Conservation (phyloP, 2,113 vertebrate species). For the Catharus minimus region DNA sequence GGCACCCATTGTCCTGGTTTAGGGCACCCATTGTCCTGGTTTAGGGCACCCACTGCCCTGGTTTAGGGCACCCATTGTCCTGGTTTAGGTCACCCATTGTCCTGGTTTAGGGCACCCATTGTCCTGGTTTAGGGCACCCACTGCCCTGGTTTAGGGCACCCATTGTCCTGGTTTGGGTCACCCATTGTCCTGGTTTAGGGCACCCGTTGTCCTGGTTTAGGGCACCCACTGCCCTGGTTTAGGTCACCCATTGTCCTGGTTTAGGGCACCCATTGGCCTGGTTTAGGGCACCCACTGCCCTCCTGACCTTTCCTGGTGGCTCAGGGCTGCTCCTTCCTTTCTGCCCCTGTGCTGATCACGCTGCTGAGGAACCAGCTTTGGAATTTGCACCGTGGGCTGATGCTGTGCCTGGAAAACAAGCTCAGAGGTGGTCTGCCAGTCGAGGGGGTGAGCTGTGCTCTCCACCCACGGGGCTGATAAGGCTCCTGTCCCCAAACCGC, state of each 20-base stretch:
- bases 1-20: no score
- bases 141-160: neutral
- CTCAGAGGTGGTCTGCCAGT: neutral
- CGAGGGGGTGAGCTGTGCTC: neutral
- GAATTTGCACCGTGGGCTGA: neutral
- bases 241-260: neutral
- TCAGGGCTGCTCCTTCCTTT: neutral
- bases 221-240: neutral
- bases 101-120: neutral
- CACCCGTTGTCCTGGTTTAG: neutral
- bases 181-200: neutral
- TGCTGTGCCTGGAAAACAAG: neutral
- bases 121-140: neutral
- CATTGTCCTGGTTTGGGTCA: neutral
- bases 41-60: no score
- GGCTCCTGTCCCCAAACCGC: neutral
- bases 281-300: neutral
- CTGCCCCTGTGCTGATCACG: neutral
- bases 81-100: neutral
- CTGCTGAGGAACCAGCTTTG: neutral
- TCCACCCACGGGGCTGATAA: neutral
- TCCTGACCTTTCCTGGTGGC: neutral
- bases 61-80: neutral
- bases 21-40: no score
- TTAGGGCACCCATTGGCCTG: neutral